Base-by-base conservation (phyloP, 2,113 vertebrate genomes). In the Pseudopipra pipra region DNA sequence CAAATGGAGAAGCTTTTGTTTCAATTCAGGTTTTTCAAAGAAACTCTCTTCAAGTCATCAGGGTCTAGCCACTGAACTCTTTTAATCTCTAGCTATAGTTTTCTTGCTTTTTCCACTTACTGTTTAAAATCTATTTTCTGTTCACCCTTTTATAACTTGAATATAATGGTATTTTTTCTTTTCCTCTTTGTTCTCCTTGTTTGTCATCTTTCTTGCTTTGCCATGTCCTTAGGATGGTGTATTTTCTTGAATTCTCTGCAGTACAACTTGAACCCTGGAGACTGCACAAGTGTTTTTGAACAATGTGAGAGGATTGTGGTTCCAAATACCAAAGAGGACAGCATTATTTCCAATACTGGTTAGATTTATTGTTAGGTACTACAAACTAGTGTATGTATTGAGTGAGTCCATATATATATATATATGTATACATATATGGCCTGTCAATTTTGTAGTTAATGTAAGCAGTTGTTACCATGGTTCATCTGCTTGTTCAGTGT, bases 1-100 rank as follows among this genome's bases (percentile, higher is more conserved):
- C 33, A 94, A 94, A 90, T 58, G 54, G 73, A 89, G 51, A 62
- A 81, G 51, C 39, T 90, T 92, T 86, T 92, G 68, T 96, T 95
- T 94, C 86, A 72, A 3, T 86, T 92, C 73, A 43, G 12, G 56
- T 68, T 81, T 44, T 77, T 80, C 41, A 83, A 80, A 67, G 59
- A 77, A 85, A 80, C 44, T 62, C 52, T 89, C 63, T 75, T 89
- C 41, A 56, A 86, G 90, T 81, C 41, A 71, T 86, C 77, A 63
- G 52, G 41, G 56, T 84, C 82, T 68, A 74, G 31, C 27, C 46
- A 37, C 27, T 85, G 28, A 31, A 22, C 15, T 77, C 37, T 77
- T 75, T 63, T 72, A 93, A 80, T 88, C 24, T 86, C 44, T 63
- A 65, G 68, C 47, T 86, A 8, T 63, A 90, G 58, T 52, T 76